Evolutionary conservation across 1,140 invertebrate genomes (phyloP), one percentile per base, ranked within the genome.

Genomic region (Bathynomus jamesi): DNA sequence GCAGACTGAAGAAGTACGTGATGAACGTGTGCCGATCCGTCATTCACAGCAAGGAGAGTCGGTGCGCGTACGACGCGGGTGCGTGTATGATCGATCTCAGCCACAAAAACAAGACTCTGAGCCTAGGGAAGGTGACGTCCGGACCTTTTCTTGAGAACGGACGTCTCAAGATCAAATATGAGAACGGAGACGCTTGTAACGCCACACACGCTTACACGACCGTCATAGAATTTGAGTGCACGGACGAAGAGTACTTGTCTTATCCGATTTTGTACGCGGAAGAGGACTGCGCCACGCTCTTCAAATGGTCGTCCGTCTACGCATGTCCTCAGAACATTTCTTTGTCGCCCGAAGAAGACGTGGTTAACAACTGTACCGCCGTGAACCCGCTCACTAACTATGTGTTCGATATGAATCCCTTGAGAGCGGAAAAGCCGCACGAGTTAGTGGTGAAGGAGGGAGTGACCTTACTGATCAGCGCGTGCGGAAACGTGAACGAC

Each of bases 11-110:
- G 29, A 76, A 73, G 27, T 76, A 61, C 62, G 69, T 76, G 60
- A 29, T 76, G n/a, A 76, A 76, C 64, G 72, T 76, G 13, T 76
- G 75, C 32, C 72, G 75, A 28, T 76, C 75, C 25, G 63, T 76
- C 5, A 71, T 76, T 40, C 75, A 76, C 24, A 73, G 70, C 31
- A 76, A 74, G 46, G 61, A 28, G 25, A 73, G 71, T 32, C 69
- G 75, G 24, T 73, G 75, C 69, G 67, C 71, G 3, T 76, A 76
- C 24, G 73, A 69, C 21, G 72, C 75, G 13, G 75, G 65, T 17
- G 72, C 75, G n/a, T 76, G 75, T 46, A 30, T 73, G 24, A 69
- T 74, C 61, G 75, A 76, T 21, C 40, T 63, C 28, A 65, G 67
- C 8, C 46, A 76, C 31, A 65, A 74, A 13, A 72, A 73, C 46